These are phyloP conservation scores for Planiliza haematocheilus DNA, from an alignment of 2,113 vertebrate species.

Conservation along the genomic window DNA sequence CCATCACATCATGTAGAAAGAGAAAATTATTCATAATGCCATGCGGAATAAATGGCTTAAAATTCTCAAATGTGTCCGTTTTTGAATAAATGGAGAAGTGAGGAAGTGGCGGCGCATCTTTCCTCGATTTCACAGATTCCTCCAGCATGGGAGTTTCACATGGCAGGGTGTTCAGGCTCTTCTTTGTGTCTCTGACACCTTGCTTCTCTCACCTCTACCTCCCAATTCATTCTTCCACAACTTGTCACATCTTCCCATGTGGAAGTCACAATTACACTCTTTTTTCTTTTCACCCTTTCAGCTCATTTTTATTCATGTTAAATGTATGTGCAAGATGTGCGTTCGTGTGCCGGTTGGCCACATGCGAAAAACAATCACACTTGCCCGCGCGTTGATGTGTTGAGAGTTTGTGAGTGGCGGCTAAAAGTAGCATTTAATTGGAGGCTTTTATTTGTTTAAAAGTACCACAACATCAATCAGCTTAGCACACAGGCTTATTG, in stretches of 20 bases:
- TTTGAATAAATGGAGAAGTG: slow-evolving; percentile 54
- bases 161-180: slow-evolving; percentile 13
- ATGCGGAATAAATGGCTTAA: slow-evolving; percentile 56
- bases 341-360: neutral
- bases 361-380: neutral
- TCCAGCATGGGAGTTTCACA: slow-evolving; percentile 45
- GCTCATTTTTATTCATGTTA: neutral
- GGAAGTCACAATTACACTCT: slow-evolving; percentile 32
- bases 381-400: slow-evolving; percentile 14
- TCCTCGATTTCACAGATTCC: slow-evolving; percentile 61
- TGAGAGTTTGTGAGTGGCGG: neutral
- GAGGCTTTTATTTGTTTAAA: slow-evolving; percentile 13
- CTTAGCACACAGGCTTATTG: neutral
- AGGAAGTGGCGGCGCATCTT: slow-evolving; percentile 35
- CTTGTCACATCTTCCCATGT: slow-evolving; percentile 48
- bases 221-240: slow-evolving; percentile 38
- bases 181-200: slow-evolving; percentile 8
- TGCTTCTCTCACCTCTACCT: neutral
- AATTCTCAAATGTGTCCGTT: slow-evolving; percentile 55
- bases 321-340: neutral
- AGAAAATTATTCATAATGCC: slow-evolving; percentile 51
- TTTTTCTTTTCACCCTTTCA: slow-evolving; percentile 30
- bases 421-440: slow-evolving; percentile 43
- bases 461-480: slow-evolving; percentile 4
- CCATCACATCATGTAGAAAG: slow-evolving; percentile 55